Base-by-base conservation (phyloP, 64 coral and sea anemone genomes). In the Acropora yongei region DNA sequence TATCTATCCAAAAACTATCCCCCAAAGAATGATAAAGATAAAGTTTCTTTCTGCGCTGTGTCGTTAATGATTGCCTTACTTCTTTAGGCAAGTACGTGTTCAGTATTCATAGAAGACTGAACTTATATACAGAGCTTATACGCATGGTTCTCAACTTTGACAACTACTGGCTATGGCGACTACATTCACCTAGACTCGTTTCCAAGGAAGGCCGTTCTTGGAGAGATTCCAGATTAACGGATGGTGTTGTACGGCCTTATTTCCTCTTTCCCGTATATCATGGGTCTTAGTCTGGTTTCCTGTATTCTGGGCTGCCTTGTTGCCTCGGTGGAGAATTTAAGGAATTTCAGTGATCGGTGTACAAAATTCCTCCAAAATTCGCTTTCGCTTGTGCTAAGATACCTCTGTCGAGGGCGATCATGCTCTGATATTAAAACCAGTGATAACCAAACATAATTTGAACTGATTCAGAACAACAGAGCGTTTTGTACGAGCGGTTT, bases 91-190 rank as follows among this genome's bases (percentile, higher is more conserved):
- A 49, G 5, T 14, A 14, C 18, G 39, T 82, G 41, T 17, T 4
- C 57, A 8, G 45, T 8, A 11, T 44, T 6, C 41, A 8, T 65
- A 5, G 80, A 82, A 82, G 14, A 82, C 30, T 65, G 80, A 57
- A 65, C 20, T 6, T 44, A 65, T 57, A 45, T 17, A 0, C 55
- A 82, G 12, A 30, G 80, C 13, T 8, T 82, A 14, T 82, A 82
- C 2, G 57, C 57, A 3, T 82, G 80, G 80, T 82, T 82, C 46
- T 16, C 13, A 65, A 82, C 80, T 13, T 66, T 82, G 40, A 82
- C 80, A 63, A 82, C 80, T 1, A 82, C 66, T 17, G 80, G 80
- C 11, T 82, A 42, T 45, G 80, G 80, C 8, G 80, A 66, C 57
- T 82, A 46, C 45, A 57, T 82, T 1, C 55, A 44, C 1, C 66